phyloP scores from a whole-genome alignment of 2,888 invertebrate species.

The Morpho helenor region DNA sequence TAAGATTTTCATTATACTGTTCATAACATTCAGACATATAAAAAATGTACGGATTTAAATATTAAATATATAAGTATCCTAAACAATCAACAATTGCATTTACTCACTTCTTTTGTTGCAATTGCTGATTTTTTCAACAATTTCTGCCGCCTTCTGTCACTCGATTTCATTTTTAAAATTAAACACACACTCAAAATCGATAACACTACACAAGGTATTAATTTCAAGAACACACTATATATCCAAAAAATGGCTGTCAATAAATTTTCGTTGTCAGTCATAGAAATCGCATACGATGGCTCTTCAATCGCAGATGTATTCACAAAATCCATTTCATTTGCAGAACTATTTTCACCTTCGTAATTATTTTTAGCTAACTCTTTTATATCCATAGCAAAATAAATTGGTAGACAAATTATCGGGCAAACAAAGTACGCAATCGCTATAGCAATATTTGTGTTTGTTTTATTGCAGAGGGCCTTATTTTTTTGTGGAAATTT shows the following conservation, averaged over 20 bases:
- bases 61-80: too few species aligned
- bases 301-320: slow-evolving; percentile 48
- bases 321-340: slow-evolving; percentile 38
- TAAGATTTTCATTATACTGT: too few species aligned
- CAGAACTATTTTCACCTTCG: slow-evolving; percentile 39
- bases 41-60: too few species aligned
- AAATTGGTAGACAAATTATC: slow-evolving; percentile 90
- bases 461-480: slow-evolving; percentile 88
- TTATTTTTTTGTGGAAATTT: slow-evolving; percentile 91
- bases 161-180: slow-evolving; percentile 88
- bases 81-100: background rate
- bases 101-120: slow-evolving; percentile 57
- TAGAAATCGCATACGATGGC: slow-evolving; percentile 82
- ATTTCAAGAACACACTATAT: slow-evolving; percentile 94
- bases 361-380: slow-evolving; percentile 44
- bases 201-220: slow-evolving; percentile 93
- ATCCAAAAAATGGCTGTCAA: slow-evolving; percentile 91
- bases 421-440: slow-evolving; percentile 90
- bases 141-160: slow-evolving; percentile 87
- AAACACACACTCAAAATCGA: slow-evolving; percentile 89
- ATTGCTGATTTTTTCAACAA: slow-evolving; percentile 75
- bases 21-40: too few species aligned
- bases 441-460: slow-evolving; percentile 87
- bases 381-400: slow-evolving; percentile 86
- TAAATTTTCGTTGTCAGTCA: slow-evolving; percentile 81